These are phyloP conservation scores for Holacanthus passer DNA, from an alignment of 2,113 vertebrate genomes.

Conservation along the genomic window DNA sequence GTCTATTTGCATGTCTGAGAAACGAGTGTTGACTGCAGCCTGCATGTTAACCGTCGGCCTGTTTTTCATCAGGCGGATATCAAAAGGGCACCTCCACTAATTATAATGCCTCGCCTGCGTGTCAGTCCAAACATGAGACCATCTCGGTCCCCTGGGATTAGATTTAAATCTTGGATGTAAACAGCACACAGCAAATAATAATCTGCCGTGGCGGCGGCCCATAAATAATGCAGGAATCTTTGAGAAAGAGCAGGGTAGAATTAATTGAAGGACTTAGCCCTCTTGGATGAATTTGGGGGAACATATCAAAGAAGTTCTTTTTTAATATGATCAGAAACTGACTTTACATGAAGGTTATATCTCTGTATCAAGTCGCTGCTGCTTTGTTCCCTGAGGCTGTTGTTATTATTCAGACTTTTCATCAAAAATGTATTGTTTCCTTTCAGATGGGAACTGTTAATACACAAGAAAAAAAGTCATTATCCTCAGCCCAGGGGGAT, in stretches of 20 bases:
- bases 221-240: slow-evolving; percentile 80
- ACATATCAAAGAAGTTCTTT: slow-evolving; percentile 60
- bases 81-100: slow-evolving; percentile 70
- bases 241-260: slow-evolving; percentile 64
- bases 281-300: slow-evolving; percentile 40
- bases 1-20: slow-evolving; percentile 28
- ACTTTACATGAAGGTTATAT: slow-evolving; percentile 45
- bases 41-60: slow-evolving; percentile 39
- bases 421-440: slow-evolving; percentile 26
- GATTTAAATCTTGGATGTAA: slow-evolving; percentile 77
- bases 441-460: slow-evolving; percentile 42
- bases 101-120: slow-evolving; percentile 59
- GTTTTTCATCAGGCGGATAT: slow-evolving; percentile 61
- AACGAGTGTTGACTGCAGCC: slow-evolving; percentile 18
- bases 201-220: slow-evolving; percentile 58
- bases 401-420: slow-evolving; percentile 45
- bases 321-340: slow-evolving; percentile 42
- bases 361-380: slow-evolving; percentile 5
- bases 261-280: slow-evolving; percentile 75
- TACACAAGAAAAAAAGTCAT: slow-evolving; percentile 8
- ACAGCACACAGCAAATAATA: slow-evolving; percentile 76
- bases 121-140: slow-evolving; percentile 71
- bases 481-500: slow-evolving; percentile 13
- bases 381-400: slow-evolving; percentile 18
- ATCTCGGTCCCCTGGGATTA: slow-evolving; percentile 72